A percentile compares a stretch with the other conserved stretches of the same genome.
These are phyloP conservation scores for Papilio polytes DNA, from an alignment of 1,140 invertebrate species.

Conservation along the genomic window DNA sequence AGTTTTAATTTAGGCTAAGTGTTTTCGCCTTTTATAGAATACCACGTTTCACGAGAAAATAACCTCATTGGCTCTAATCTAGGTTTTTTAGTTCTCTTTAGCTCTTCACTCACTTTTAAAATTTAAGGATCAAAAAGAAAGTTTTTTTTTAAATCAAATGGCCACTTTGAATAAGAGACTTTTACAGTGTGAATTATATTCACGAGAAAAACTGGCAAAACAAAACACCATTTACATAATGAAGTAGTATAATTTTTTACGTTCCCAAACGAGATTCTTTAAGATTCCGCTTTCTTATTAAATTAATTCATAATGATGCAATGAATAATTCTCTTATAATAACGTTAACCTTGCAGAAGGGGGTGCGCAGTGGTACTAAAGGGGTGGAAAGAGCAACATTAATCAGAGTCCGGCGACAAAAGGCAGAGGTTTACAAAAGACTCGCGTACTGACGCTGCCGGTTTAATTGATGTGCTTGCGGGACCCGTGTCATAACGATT, in stretches of 20 bases:
- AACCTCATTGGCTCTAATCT: not conserved
- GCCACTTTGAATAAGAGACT: not conserved
- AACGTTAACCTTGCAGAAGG: slow-evolving; percentile 40
- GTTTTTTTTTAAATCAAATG: no score
- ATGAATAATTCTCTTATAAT: slow-evolving; percentile 33
- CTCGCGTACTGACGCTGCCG: slow-evolving; percentile 42
- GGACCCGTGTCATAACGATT: slow-evolving; percentile 48
- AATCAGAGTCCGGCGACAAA: slow-evolving; percentile 68
- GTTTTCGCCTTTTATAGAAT: slow-evolving; percentile 33
- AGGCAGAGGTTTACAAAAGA: slow-evolving; percentile 58
- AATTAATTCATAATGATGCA: slow-evolving; percentile 12
- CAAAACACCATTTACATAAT: slow-evolving; percentile 12
- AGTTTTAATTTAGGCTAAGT: slow-evolving; percentile 35
- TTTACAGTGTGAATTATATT: no score
- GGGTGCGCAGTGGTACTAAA: not conserved
- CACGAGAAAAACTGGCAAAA: not conserved
- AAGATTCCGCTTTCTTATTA: slow-evolving; percentile 8
- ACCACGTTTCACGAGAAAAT: slow-evolving; percentile 4
- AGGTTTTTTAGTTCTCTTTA: not conserved
- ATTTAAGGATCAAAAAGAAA: no score
- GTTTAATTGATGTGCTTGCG: slow-evolving; percentile 58
- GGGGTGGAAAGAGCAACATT: slow-evolving; percentile 46
- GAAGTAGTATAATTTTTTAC: not conserved
- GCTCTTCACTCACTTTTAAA: no score
- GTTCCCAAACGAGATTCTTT: not conserved